Evolutionary conservation across 2,113 vertebrate species (phyloP).

Genomic region (Gobius niger): DNA sequence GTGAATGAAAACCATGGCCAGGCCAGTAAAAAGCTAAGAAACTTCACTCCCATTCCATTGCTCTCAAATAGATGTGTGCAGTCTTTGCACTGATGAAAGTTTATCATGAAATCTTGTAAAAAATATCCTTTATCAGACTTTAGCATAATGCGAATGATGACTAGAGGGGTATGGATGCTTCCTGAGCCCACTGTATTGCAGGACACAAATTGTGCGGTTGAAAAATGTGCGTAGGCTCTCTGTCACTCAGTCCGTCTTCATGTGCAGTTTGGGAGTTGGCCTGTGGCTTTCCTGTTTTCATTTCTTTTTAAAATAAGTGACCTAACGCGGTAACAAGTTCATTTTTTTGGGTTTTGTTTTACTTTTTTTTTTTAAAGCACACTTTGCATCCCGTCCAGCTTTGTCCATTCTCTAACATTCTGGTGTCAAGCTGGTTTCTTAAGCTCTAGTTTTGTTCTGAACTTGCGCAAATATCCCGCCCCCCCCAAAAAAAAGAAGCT

Average conservation of each 20-base stretch:
- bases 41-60: conserved; percentile 5
- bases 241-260: conserved; percentile 12
- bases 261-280: conserved; percentile 50
- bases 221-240: conserved; percentile 34
- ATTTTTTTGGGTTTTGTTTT: too few relatives aligned
- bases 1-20: too few relatives aligned
- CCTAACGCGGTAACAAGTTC: conserved; percentile 10
- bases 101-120: too few relatives aligned
- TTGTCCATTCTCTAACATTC: conserved; percentile 13
- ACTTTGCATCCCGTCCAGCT: conserved; percentile 34
- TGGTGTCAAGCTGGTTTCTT: neutral
- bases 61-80: too few relatives aligned
- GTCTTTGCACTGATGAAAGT: too few relatives aligned
- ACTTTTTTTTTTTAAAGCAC: conserved; percentile 46
- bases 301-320: neutral
- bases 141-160: too few relatives aligned
- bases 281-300: conserved; percentile 32
- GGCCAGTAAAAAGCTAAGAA: neutral
- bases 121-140: too few relatives aligned
- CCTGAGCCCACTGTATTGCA: too few relatives aligned
- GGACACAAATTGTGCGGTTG: too few relatives aligned
- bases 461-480: neutral
- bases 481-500: conserved; percentile 1
- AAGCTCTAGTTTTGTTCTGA: neutral
- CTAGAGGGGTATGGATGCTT: too few relatives aligned